phyloP scores from a whole-genome alignment of 2,888 invertebrate species.

The Listrodromus nycthemerus region DNA sequence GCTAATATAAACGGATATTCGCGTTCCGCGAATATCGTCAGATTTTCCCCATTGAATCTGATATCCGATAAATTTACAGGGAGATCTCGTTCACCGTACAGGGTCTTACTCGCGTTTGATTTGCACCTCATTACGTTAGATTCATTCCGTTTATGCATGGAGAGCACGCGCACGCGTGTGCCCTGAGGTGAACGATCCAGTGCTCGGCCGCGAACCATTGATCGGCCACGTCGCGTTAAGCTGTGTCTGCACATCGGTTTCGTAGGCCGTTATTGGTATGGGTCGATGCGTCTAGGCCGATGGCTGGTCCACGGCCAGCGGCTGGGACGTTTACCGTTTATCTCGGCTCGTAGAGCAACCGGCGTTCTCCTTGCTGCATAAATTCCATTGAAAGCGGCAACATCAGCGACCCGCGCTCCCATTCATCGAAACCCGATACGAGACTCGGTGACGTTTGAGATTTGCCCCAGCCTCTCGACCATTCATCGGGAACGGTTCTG shows the following conservation, averaged over 20 bases:
- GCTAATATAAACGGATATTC: not conserved
- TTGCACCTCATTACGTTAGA: constrained; percentile 23
- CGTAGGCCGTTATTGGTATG: not conserved
- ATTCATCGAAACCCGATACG: constrained; percentile 62
- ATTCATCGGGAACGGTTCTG: constrained; percentile 61
- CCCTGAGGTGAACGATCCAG: not conserved
- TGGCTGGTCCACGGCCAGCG: not conserved
- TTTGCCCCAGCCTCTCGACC: constrained; percentile 52
- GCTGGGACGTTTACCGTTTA: not conserved
- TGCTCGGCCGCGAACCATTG: not conserved
- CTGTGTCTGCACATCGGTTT: not conserved
- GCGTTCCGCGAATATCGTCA: not conserved
- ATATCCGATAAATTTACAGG: not conserved
- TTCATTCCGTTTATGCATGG: constrained; percentile 22
- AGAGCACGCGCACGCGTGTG: not conserved
- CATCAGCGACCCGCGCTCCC: constrained; percentile 16
- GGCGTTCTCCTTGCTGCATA: constrained; percentile 36
- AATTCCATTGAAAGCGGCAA: constrained; percentile 50
- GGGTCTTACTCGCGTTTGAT: not conserved
- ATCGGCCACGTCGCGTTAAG: not conserved
- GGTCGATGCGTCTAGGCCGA: not conserved
- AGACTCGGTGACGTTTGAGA: constrained; percentile 50
- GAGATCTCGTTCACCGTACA: not conserved
- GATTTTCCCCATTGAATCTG: not conserved
- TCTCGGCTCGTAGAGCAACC: constrained; percentile 15